Conservation (phyloP, 1,140 invertebrate genomes). For the Dufourea novaeangliae region DNA sequence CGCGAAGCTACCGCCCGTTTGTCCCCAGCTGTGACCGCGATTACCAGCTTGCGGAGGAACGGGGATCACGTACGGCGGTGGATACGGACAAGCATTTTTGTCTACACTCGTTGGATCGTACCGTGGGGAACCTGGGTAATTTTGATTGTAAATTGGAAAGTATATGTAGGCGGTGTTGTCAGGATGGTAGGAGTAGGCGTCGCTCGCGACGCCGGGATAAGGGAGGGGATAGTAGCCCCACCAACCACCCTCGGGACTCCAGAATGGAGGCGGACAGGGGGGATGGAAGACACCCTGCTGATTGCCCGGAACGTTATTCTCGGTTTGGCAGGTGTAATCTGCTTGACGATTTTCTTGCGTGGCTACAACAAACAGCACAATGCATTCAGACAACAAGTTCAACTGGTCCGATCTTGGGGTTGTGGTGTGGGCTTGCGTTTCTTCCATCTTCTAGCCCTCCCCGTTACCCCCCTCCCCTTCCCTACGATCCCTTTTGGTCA, state of each 20-base stretch:
- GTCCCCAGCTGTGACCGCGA: neutral
- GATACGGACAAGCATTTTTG: neutral
- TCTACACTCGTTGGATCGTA: neutral
- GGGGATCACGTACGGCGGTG: neutral
- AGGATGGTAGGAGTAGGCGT: constrained; percentile 51
- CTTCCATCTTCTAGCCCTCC: constrained; percentile 25
- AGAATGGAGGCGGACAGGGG: constrained; percentile 57
- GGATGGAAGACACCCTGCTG: constrained; percentile 73
- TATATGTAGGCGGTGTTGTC: constrained; percentile 62
- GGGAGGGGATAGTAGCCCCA: constrained; percentile 72
- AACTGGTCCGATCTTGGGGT: constrained; percentile 53
- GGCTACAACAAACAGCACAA: constrained; percentile 81
- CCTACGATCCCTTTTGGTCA: too few relatives aligned
- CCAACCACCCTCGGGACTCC: constrained; percentile 67
- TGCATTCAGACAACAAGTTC: constrained; percentile 74
- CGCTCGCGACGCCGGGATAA: constrained; percentile 45
- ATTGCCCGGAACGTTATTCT: constrained; percentile 77
- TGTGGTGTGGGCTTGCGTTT: constrained; percentile 54
- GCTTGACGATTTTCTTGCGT: constrained; percentile 79
- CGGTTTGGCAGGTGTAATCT: constrained; percentile 76
- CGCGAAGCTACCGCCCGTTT: neutral
- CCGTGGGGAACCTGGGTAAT: constrained; percentile 3
- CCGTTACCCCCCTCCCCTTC: neutral
- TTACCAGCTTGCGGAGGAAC: neutral
- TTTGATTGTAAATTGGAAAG: constrained; percentile 65